These are phyloP conservation scores for Amorpha juglandis DNA, from an alignment of 2,888 invertebrate genomes.

Conservation along the genomic window DNA sequence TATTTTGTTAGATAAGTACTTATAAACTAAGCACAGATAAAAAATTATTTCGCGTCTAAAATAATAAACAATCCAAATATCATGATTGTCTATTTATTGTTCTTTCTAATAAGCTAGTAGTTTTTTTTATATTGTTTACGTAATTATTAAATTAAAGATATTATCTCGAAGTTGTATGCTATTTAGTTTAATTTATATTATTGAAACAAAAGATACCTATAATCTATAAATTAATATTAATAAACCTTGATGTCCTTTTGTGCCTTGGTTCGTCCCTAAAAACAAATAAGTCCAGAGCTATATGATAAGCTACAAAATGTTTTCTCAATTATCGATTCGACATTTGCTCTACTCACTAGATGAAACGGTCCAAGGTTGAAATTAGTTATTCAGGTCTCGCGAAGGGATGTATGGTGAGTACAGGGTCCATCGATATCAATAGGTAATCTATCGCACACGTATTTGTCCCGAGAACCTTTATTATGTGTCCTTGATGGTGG, in stretches of 20 bases:
- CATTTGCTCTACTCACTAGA: neutral
- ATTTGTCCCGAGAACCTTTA: slow-evolving; percentile 34
- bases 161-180: too few relatives aligned
- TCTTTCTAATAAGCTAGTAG: neutral
- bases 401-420: slow-evolving; percentile 8
- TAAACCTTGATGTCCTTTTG: too few relatives aligned
- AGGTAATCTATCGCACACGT: slow-evolving; percentile 34
- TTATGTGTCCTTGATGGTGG: slow-evolving; percentile 30
- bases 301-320: neutral
- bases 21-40: neutral
- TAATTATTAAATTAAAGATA: too few relatives aligned
- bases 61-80: neutral
- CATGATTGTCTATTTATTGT: too few relatives aligned
- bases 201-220: too few relatives aligned
- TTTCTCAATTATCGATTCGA: slow-evolving; percentile 18
- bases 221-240: too few relatives aligned
- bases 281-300: too few relatives aligned
- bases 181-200: too few relatives aligned
- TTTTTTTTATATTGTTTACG: too few relatives aligned
- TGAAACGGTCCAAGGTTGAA: slow-evolving; percentile 17
- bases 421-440: slow-evolving; percentile 31
- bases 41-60: neutral
- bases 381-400: slow-evolving; percentile 28
- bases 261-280: too few relatives aligned
- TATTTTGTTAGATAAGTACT: slow-evolving; percentile 16